Evolutionary conservation across 2,888 invertebrate species (phyloP), one percentile per base, ranked within the genome.

Genomic region (Hedya salicella): DNA sequence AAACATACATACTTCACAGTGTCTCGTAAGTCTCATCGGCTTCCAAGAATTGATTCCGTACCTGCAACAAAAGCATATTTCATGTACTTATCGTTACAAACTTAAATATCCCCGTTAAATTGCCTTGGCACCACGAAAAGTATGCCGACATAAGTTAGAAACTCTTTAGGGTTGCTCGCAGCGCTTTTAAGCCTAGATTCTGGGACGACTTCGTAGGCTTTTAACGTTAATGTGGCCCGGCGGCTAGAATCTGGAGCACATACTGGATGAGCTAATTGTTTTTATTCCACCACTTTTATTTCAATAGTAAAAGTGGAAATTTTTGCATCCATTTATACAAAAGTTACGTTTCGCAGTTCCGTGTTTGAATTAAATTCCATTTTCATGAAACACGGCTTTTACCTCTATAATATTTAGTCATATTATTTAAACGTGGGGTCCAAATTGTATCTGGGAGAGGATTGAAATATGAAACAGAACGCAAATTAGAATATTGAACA

Each of bases 211-310:
- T 19, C 50, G 57, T 59, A 59, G 50, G 64, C 59, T 64, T 64
- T 64, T 64, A 64, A 59, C 64, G 52, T 36, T 64, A 64, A 64
- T 64, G 64, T 44, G 50, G 36, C 42, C 54, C n/a, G 56, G 21
- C 50, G 32, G 56, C 54, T 40, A 17, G 57, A 44, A 64, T 57
- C 50, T 57, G 50, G 57, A 63, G 48, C 57, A 57, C 57, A 57
- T 16, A 30, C n/a, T 13, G 21, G 49, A 36, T 39, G 52, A 25
- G 39, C 25, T 64, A 50, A 59, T 59, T 64, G 42, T 36, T 57
- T 48, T 50, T 42, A 36, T 16, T 30, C 17, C 14, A 5, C 40
- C 13, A 32, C 30, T 57, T 54, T 40, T 49, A 30, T 11, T 30
- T 14, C 2, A 48, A n/a, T 13, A 19, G 46, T 8, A 46, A 3